phyloP scores from a whole-genome alignment of 2,797 vertebrate genomes.

The Mareca penelope region DNA sequence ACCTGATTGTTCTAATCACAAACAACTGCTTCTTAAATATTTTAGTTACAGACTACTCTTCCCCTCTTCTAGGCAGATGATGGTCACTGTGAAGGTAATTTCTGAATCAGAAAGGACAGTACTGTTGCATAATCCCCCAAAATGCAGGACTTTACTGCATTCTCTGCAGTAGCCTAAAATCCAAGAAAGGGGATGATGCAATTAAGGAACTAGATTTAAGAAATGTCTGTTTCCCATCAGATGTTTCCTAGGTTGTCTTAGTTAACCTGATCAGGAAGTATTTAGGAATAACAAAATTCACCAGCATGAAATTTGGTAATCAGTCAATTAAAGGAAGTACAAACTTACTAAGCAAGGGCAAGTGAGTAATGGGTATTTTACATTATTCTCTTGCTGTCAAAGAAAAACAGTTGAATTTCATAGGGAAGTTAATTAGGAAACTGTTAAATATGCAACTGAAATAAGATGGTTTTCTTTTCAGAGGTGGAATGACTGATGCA shows the following conservation, averaged over 20 bases:
- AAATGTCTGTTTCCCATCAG: background rate
- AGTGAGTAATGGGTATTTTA: accelerated
- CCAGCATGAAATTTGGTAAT: background rate
- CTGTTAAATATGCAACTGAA: no score
- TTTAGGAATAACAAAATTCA: background rate
- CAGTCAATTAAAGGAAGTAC: background rate
- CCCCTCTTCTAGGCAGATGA: background rate
- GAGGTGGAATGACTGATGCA: background rate
- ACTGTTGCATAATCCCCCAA: background rate
- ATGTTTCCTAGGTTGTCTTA: accelerated
- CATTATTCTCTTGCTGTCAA: background rate
- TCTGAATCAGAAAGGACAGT: background rate
- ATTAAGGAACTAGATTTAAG: background rate
- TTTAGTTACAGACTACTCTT: background rate
- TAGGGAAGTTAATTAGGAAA: background rate
- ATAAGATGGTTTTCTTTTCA: background rate
- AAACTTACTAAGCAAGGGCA: background rate
- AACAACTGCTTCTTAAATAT: background rate
- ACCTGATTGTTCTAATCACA: background rate
- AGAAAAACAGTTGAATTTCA: background rate
- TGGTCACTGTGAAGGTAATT: background rate
- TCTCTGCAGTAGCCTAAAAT: background rate
- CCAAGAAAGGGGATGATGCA: accelerated
- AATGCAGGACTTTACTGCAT: background rate
- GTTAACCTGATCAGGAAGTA: background rate